Percentiles rank a stretch among this genome's conserved stretches.
Evolutionary conservation across 2,113 vertebrate species (phyloP).

Genomic region (Stigmatopora argus): DNA sequence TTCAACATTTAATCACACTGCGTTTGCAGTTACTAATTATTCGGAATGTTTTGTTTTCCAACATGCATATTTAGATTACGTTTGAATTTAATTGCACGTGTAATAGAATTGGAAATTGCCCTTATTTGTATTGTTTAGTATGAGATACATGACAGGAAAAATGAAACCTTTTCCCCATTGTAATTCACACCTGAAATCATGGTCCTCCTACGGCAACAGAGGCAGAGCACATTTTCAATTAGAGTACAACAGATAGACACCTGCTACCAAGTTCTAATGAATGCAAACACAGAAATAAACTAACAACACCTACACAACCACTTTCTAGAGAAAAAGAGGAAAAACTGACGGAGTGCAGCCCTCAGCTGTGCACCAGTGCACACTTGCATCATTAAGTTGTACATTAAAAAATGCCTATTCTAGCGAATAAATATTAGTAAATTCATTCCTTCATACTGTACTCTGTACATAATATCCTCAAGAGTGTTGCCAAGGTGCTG

Average conservation of each 20-base stretch:
- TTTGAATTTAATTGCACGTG: no score
- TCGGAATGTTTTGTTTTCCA: no score
- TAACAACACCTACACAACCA: not conserved
- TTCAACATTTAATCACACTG: no score
- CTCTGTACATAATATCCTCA: no score
- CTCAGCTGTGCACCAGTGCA: conserved; percentile 13
- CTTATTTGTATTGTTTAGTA: no score
- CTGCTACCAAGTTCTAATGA: conserved; percentile 10
- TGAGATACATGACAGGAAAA: no score
- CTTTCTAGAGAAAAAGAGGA: conserved; percentile 8
- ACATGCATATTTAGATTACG: no score
- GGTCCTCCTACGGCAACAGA: conserved; percentile 18
- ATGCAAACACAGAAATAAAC: not conserved
- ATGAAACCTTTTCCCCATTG: no score
- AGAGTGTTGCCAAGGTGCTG: no score
- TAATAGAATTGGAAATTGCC: no score
- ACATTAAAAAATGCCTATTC: conserved; percentile 33
- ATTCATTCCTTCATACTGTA: no score
- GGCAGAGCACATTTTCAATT: conserved; percentile 50
- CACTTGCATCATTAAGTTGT: conserved; percentile 1
- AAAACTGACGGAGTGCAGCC: conserved; percentile 9
- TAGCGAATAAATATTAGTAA: not conserved
- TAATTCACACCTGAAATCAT: not conserved
- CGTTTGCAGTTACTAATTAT: no score
- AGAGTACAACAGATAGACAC: conserved; percentile 51